These are phyloP conservation scores for Eira barbara DNA, from an alignment of 2,113 vertebrate species.

Conservation along the genomic window DNA sequence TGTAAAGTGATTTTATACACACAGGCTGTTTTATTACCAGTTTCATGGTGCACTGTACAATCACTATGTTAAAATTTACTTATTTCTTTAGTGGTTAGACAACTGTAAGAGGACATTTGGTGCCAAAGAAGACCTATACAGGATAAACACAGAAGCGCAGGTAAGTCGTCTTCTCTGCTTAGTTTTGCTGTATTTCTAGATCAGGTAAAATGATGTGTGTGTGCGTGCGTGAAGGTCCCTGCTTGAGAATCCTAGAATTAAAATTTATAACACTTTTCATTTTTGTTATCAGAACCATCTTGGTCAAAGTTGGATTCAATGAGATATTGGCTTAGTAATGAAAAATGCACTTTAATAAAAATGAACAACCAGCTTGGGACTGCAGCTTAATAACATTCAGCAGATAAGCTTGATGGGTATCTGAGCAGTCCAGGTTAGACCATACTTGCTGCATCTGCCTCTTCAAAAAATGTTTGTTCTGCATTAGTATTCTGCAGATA, in stretches of 20 bases:
- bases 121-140: conserved; percentile 88
- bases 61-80: neutral
- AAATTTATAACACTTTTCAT: conserved; percentile 76
- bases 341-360: conserved; percentile 79
- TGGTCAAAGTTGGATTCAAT: conserved; percentile 57
- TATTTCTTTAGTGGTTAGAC: conserved; percentile 90
- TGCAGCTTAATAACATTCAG: conserved; percentile 78
- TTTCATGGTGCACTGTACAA: neutral
- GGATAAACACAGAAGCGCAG: conserved; percentile 89
- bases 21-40: neutral
- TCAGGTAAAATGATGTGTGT: neutral
- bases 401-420: conserved; percentile 79
- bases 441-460: conserved; percentile 59
- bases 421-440: conserved; percentile 46
- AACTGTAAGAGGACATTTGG: conserved; percentile 97
- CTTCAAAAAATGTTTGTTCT: conserved; percentile 48
- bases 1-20: neutral
- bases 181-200: neutral
- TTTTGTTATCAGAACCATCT: conserved; percentile 79
- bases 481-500: conserved; percentile 49
- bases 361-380: conserved; percentile 43
- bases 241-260: conserved; percentile 63
- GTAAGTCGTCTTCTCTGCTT: conserved; percentile 82
- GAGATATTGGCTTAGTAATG: conserved; percentile 74
- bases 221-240: neutral